A percentile compares a stretch with the other conserved stretches of the same genome.
Evolutionary conservation across 2,888 invertebrate species (phyloP).

Genomic region (Tipula confusa): DNA sequence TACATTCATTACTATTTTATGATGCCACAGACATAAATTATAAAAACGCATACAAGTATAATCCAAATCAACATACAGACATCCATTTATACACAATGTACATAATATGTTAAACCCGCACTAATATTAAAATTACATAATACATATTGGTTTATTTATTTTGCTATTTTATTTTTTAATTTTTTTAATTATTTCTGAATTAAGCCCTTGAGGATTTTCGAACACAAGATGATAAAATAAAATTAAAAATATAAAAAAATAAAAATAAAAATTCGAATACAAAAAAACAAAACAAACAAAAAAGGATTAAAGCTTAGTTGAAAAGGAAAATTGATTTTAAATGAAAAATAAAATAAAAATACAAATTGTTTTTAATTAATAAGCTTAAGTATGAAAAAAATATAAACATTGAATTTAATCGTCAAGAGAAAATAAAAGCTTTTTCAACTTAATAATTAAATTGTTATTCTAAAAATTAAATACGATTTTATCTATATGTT

Average conservation of each 20-base stretch:
- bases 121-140: conserved; percentile 8
- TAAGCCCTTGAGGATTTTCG: conserved; percentile 13
- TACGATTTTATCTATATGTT: background rate
- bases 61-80: background rate
- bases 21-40: background rate
- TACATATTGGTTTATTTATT: conserved; percentile 14
- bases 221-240: conserved; percentile 14
- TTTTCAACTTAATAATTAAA: background rate
- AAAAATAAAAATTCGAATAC: background rate
- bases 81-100: background rate
- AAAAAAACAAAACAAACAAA: background rate
- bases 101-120: background rate
- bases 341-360: background rate
- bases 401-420: background rate
- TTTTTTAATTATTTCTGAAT: conserved; percentile 20
- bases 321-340: conserved; percentile 7
- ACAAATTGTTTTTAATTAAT: conserved; percentile 3
- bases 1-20: background rate
- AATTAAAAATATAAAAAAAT: conserved; percentile 13
- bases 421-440: background rate
- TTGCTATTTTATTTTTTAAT: background rate
- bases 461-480: background rate
- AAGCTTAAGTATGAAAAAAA: background rate
- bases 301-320: conserved; percentile 25
- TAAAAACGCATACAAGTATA: background rate